Percentiles rank a stretch among this genome's conserved stretches.
These are phyloP conservation scores for Sphinx pinastri DNA, from an alignment of 2,888 invertebrate genomes.

Conservation along the genomic window DNA sequence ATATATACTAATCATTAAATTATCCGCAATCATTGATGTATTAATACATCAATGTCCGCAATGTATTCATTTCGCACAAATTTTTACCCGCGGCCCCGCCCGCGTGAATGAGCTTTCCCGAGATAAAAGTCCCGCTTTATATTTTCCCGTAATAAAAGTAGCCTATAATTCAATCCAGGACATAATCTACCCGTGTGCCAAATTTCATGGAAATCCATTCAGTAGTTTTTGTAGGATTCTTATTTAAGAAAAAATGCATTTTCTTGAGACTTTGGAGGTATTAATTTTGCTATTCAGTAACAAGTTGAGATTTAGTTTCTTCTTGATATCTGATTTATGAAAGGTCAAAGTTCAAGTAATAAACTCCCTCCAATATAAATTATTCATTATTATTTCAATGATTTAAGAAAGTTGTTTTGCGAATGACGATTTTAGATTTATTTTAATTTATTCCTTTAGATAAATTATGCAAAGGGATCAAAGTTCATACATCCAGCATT, in stretches of 20 bases:
- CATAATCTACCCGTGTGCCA: too few relatives aligned
- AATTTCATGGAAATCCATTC: too few relatives aligned
- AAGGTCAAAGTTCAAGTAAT: not conserved
- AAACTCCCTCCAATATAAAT: conserved; percentile 8
- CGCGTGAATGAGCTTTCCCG: too few relatives aligned
- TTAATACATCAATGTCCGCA: too few relatives aligned
- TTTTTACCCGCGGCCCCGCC: too few relatives aligned
- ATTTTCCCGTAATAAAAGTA: too few relatives aligned
- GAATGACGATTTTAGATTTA: not conserved
- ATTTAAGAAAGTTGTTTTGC: conserved; percentile 18
- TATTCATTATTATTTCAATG: conserved; percentile 14
- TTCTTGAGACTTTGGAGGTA: not conserved
- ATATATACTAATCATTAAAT: too few relatives aligned
- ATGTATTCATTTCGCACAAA: too few relatives aligned
- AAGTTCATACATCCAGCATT: not conserved
- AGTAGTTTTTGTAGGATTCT: too few relatives aligned
- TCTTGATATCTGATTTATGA: conserved; percentile 28
- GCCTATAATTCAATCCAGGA: too few relatives aligned
- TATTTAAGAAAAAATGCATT: not conserved
- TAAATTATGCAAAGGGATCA: not conserved
- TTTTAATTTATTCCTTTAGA: conserved; percentile 14
- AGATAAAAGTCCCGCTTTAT: too few relatives aligned
- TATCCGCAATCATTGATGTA: too few relatives aligned
- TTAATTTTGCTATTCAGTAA: not conserved
- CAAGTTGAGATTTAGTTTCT: conserved; percentile 8